Conservation (phyloP, 92 coral and sea anemone genomes). For the Galaxea fascicularis region DNA sequence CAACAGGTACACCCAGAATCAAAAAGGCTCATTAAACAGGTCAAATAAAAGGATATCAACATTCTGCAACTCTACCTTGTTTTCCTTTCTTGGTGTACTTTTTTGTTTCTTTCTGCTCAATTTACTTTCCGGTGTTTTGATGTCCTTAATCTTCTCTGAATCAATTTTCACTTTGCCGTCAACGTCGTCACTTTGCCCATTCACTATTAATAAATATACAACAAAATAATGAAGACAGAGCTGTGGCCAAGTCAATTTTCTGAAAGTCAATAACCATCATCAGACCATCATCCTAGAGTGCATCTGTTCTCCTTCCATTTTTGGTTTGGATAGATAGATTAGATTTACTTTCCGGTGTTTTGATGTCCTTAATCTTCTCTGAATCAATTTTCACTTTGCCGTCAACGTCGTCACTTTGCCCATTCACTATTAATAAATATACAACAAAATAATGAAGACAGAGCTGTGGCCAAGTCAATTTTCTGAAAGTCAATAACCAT, state of each 20-base stretch:
- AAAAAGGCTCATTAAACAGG: no score
- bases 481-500: no score
- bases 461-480: no score
- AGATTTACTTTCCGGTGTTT: slow-evolving; percentile 24
- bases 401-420: slow-evolving; percentile 49
- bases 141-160: neutral
- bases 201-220: slow-evolving; percentile 40
- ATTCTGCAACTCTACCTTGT: slow-evolving; percentile 3
- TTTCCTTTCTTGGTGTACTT: slow-evolving; percentile 42
- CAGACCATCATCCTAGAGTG: neutral
- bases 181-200: slow-evolving; percentile 59
- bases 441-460: no score
- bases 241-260: no score
- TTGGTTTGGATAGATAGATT: no score
- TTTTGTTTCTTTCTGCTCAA: slow-evolving; percentile 12
- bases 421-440: slow-evolving; percentile 66
- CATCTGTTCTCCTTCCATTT: no score
- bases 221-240: neutral
- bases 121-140: slow-evolving; percentile 16
- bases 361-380: neutral
- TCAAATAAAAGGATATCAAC: no score
- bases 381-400: slow-evolving; percentile 24
- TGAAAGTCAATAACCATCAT: no score
- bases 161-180: slow-evolving; percentile 27
- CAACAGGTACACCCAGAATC: no score